Evolutionary conservation across 2,797 vertebrate species (phyloP), one percentile per base, ranked within the genome.

Genomic region (Hyperoplus lanceolatus): DNA sequence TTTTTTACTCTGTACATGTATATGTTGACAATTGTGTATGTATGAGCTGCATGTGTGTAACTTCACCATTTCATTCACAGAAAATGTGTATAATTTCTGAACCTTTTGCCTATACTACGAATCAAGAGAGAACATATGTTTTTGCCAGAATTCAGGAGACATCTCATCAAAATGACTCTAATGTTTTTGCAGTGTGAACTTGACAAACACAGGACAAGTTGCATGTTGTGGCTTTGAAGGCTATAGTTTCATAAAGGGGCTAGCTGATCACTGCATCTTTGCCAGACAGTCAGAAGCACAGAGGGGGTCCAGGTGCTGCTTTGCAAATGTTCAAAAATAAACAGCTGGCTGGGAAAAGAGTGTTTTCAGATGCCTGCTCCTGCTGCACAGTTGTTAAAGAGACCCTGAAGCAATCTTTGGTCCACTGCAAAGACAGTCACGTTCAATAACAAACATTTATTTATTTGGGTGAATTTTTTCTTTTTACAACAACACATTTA

Each of bases 301-400:
- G 50, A n/a, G 18, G 14, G 36, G 15, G 16, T 0, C 18, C 89
- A 88, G 83, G 77, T 87, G 86, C 81, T 86, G 79, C 74, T 90
- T 87, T 87, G 75, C 86, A 89, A 85, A 29, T 29, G 60, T 39
- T 43, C 12, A 14, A 61, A 18, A 49, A 55, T 70, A 3, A 42
- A 12, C 36, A 8, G 29, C 15, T 66, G 51, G 7, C 43, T 38
- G 53, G 55, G 45, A 55, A 41, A 50, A 63, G 0, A 39, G 9
- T 2, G 36, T 62, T 74, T 82, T 85, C 78, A 78, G 36, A 56
- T 14, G 15, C 11, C 3, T n/a, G 6, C 18, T 42, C 49, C 73
- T 72, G 67, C 60, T 75, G 69, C 53, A 18, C 38, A 4, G 56
- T 2, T 57, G 49, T 50, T 41, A 15, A 55, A 53, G 41, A 53